These are phyloP conservation scores for Oryzias celebensis DNA, from an alignment of 2,113 vertebrate genomes.

Conservation along the genomic window DNA sequence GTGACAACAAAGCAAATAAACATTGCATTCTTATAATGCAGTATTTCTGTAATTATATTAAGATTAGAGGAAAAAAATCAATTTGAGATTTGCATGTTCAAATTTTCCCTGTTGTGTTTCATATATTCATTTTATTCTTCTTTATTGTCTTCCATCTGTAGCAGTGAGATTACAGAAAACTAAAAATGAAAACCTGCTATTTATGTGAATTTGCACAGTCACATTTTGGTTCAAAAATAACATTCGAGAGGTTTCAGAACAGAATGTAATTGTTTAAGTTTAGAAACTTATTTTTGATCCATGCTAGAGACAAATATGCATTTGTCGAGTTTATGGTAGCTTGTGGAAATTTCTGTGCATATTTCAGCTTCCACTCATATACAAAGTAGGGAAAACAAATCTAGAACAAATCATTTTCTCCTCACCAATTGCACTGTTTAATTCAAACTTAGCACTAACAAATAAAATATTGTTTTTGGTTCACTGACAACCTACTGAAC, in stretches of 20 bases:
- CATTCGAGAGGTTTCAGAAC: slow-evolving; percentile 4
- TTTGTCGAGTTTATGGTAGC: slow-evolving; percentile 6
- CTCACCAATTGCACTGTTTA: too few relatives aligned
- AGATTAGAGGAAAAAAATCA: too few relatives aligned
- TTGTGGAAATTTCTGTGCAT: neutral
- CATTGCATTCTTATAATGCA: too few relatives aligned
- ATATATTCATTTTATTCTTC: neutral
- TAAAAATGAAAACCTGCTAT: slow-evolving; percentile 7
- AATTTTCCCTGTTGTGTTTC: too few relatives aligned
- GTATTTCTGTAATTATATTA: too few relatives aligned
- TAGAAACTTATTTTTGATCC: slow-evolving; percentile 14
- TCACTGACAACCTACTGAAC: too few relatives aligned
- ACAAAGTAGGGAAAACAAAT: neutral
- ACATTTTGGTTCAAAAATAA: slow-evolving; percentile 16
- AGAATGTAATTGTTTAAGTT: slow-evolving; percentile 20
- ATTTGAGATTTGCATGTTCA: too few relatives aligned
- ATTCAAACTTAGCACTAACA: too few relatives aligned
- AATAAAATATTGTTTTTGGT: too few relatives aligned
- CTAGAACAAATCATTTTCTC: too few relatives aligned
- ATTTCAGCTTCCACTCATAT: slow-evolving; percentile 1
- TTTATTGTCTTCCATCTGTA: slow-evolving; percentile 38
- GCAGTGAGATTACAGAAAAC: slow-evolving; percentile 32
- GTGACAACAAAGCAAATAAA: too few relatives aligned
- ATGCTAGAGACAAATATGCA: slow-evolving; percentile 8
- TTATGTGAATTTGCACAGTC: slow-evolving; percentile 48